Conservation (phyloP, 2,888 invertebrate species). For the Andrena camellia region DNA sequence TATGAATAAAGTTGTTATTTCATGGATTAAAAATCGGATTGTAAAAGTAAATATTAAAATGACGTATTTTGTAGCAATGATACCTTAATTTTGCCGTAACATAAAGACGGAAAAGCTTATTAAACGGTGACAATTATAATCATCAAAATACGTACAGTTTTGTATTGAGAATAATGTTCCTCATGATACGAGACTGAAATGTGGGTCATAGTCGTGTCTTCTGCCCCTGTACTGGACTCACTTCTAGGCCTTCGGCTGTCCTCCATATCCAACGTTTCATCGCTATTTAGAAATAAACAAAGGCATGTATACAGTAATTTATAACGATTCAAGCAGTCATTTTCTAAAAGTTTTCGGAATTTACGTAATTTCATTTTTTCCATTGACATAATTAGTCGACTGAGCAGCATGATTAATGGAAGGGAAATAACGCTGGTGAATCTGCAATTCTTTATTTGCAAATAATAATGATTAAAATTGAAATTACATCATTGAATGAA, state of each 20-base stretch:
- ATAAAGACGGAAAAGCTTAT: too few relatives aligned
- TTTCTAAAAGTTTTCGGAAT: neutral
- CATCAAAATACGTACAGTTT: slow-evolving; percentile 69
- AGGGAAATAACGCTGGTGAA: neutral
- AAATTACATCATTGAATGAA: too few relatives aligned
- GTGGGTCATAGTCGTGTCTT: slow-evolving; percentile 84
- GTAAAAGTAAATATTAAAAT: too few relatives aligned
- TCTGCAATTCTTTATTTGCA: too few relatives aligned
- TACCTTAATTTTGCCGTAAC: neutral
- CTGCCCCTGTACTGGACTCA: slow-evolving; percentile 89
- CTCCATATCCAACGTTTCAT: slow-evolving; percentile 91
- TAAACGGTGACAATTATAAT: too few relatives aligned
- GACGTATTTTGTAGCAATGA: neutral
- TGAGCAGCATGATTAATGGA: neutral
- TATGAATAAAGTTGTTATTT: too few relatives aligned
- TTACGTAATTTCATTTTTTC: neutral
- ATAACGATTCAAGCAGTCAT: neutral
- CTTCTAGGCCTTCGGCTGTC: slow-evolving; percentile 91
- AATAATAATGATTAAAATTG: too few relatives aligned
- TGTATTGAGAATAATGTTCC: slow-evolving; percentile 82
- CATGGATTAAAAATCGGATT: too few relatives aligned
- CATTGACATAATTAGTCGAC: neutral
- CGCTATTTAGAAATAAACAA: slow-evolving; percentile 86
- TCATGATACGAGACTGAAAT: slow-evolving; percentile 86
- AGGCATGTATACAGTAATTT: neutral